Percentiles rank a stretch among this genome's conserved stretches.
Conservation (phyloP, 2,888 invertebrate genomes). For the Melinopterus prodromus region DNA sequence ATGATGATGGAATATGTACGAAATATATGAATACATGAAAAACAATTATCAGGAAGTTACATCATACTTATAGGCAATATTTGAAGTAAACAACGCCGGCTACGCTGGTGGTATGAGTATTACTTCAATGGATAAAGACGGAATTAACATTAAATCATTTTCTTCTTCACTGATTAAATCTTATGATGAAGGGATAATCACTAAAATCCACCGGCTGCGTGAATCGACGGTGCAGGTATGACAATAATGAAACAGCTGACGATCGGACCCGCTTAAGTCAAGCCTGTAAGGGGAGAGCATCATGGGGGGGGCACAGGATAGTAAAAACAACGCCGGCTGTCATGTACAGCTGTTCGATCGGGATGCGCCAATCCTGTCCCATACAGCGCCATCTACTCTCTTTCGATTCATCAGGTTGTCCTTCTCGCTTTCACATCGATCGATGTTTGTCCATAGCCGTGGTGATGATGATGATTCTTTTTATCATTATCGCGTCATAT, state of each 20-base stretch:
- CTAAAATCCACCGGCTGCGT: neutral
- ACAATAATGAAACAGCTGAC: neutral
- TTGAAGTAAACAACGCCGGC: no score
- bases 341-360: neutral
- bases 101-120: no score
- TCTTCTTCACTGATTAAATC: neutral
- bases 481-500: no score
- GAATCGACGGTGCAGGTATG: neutral
- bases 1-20: no score
- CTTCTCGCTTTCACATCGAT: neutral
- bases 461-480: no score
- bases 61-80: no score
- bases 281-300: neutral
- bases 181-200: neutral
- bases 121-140: no score
- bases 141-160: no score
- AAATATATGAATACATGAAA: no score
- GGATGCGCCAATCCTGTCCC: neutral
- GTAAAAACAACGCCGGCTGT: conserved; percentile 4
- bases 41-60: no score
- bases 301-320: neutral
- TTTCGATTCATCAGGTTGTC: neutral
- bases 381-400: neutral
- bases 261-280: neutral
- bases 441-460: neutral